Conservation (phyloP, 2,888 invertebrate genomes). For the Sinhomidia bicolor region DNA sequence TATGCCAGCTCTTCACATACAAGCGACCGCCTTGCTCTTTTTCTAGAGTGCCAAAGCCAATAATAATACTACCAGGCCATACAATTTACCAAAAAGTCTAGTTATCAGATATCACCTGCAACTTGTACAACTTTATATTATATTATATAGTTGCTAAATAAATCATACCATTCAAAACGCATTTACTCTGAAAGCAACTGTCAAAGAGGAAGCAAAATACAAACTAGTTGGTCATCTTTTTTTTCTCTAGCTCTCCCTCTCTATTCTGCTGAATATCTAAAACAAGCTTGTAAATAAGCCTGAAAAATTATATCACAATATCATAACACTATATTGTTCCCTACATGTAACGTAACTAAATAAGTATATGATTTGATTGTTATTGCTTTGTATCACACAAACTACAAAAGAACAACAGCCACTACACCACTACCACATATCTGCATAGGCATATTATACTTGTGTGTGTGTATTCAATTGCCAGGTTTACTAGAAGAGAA, state of each 20-base stretch:
- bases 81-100: background rate
- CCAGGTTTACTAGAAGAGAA: too few relatives aligned
- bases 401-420: background rate
- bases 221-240: constrained; percentile 64
- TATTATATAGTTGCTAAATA: constrained; percentile 20
- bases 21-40: too few relatives aligned
- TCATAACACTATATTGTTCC: constrained; percentile 7
- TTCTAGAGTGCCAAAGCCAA: too few relatives aligned
- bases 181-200: constrained; percentile 21
- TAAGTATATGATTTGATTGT: constrained; percentile 35
- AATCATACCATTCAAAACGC: constrained; percentile 58
- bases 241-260: background rate
- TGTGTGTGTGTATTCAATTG: too few relatives aligned
- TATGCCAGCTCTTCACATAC: too few relatives aligned
- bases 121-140: constrained; percentile 10
- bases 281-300: constrained; percentile 3
- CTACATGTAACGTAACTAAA: background rate
- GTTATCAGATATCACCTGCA: constrained; percentile 6
- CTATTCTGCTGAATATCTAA: background rate
- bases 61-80: too few relatives aligned
- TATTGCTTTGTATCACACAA: constrained; percentile 44
- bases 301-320: background rate
- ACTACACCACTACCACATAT: too few relatives aligned
- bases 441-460: too few relatives aligned
- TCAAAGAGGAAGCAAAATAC: constrained; percentile 51